These are phyloP conservation scores for Pimephales promelas DNA, from an alignment of 2,113 vertebrate species.

Conservation along the genomic window DNA sequence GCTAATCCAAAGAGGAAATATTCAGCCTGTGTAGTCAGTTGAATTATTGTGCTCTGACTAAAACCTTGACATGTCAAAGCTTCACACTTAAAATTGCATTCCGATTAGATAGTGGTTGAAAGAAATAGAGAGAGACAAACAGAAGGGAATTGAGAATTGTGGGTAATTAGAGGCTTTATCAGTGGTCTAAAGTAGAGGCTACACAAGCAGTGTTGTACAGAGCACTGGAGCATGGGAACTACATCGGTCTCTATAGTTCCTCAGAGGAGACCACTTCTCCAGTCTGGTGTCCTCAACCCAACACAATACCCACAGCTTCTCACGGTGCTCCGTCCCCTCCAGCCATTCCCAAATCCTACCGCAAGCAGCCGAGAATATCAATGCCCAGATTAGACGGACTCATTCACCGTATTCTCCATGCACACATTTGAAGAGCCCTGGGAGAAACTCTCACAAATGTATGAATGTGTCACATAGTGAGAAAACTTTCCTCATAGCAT, in stretches of 20 bases:
- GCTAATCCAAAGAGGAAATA: background rate
- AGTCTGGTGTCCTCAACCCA: constrained; percentile 45
- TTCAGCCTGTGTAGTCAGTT: constrained; percentile 16
- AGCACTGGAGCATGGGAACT: constrained; percentile 59
- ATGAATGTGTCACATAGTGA: constrained; percentile 46
- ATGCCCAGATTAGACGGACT: constrained; percentile 58
- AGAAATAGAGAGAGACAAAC: background rate
- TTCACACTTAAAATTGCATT: background rate
- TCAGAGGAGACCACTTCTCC: constrained; percentile 53
- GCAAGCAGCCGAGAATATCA: constrained; percentile 52
- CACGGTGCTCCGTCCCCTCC: constrained; percentile 37
- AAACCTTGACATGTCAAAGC: constrained; percentile 9
- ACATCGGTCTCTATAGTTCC: constrained; percentile 46
- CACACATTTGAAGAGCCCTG: constrained; percentile 51
- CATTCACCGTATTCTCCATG: constrained; percentile 48
- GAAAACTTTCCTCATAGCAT: constrained; percentile 28
- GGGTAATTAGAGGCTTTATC: constrained; percentile 46
- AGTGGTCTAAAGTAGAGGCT: constrained; percentile 51
- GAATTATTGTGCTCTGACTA: background rate
- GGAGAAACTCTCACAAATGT: constrained; percentile 50
- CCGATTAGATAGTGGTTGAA: background rate
- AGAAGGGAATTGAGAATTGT: constrained; percentile 31
- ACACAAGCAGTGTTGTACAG: constrained; percentile 40
- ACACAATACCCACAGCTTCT: constrained; percentile 53
- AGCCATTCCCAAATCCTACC: constrained; percentile 49